Evolutionary conservation across 2,113 vertebrate genomes (phyloP), one percentile per base, ranked within the genome.

Genomic region (Prunella himalayana): DNA sequence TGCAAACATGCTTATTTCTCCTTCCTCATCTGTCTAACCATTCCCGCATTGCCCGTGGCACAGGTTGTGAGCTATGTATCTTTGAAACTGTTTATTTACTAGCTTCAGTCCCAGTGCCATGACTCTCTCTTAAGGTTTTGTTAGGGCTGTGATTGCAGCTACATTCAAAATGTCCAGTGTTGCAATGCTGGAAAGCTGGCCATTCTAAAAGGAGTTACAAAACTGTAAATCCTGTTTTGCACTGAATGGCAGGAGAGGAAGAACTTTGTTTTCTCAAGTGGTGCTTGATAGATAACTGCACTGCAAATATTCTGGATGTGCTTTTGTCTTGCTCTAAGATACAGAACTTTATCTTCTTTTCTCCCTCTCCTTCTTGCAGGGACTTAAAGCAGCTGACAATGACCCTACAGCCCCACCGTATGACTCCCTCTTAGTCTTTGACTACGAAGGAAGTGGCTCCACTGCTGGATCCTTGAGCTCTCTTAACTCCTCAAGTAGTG

Each of bases 391-490:
- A 45, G 99, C 99, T 9, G 99, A 99, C 98, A 99, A 99, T 22
- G 99, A 99, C 90, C 99, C 99, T 78, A 99, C 99, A 24, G 99
- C 99, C 65, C 99, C 99, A 1, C 99, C 99, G 0, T 99, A 99
- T 54, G 99, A 99, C 98, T 99, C 99, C 81, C 99, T 99, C 95
- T 95, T 99, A 94, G 99, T 99, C 95, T 99, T 99, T 81, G 99
- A 99, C 97, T 99, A 99, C 19, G 99, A 99, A 97, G 99, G 99
- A 96, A 99, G 99, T 5, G 99, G 99, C 88, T 99, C 99, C 93
- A 99, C 99, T 3, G 99, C 99, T 11, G 99, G 99, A 72, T 99
- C 99, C 75, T 98, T 99, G 97, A 99, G 99, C 98, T 99, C 99
- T 69, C 99, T 99, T 92, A 99, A 99, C 97, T 99, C 99, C 63